These are phyloP conservation scores for Pogoniulus pusillus DNA, from an alignment of 2,797 vertebrate genomes.

Conservation along the genomic window DNA sequence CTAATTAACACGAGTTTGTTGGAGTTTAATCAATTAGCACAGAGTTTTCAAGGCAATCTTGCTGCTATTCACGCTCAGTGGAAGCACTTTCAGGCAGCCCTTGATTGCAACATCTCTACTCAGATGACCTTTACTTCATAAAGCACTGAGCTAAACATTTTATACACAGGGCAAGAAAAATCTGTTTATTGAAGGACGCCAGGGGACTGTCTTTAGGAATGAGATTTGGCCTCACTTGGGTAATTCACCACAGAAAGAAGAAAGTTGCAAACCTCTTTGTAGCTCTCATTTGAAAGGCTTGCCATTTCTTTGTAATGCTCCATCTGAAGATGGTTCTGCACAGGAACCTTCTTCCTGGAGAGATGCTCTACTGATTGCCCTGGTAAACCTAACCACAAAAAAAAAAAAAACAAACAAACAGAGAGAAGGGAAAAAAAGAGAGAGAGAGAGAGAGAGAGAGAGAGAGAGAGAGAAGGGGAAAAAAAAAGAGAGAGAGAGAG, in stretches of 20 bases:
- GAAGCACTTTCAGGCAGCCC: conserved; percentile 49
- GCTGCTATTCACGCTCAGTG: conserved; percentile 35
- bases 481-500: too few relatives aligned
- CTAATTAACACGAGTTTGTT: conserved; percentile 63
- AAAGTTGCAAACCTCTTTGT: conserved; percentile 60
- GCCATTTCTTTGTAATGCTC: conserved; percentile 46
- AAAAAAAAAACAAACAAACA: conserved; percentile 16
- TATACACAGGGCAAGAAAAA: conserved; percentile 29
- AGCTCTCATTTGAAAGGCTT: conserved; percentile 48
- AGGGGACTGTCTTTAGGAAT: conserved; percentile 55
- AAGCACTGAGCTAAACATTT: conserved; percentile 55
- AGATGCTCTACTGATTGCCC: conserved; percentile 2
- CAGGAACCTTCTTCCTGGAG: conserved; percentile 52
- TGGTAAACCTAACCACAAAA: neutral
- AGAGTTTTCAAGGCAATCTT: conserved; percentile 57
- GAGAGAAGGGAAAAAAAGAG: too few relatives aligned
- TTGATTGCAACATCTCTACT: conserved; percentile 49
- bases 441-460: too few relatives aligned
- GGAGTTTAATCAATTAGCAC: conserved; percentile 58
- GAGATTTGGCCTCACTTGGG: conserved; percentile 46
- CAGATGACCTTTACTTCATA: conserved; percentile 67
- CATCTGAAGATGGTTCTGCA: conserved; percentile 27
- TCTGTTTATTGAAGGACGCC: conserved; percentile 60
- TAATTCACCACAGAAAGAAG: conserved; percentile 56
- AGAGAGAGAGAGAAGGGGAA: too few relatives aligned